Conservation (phyloP, 2,888 invertebrate genomes). For the Cosmia pyralina region DNA sequence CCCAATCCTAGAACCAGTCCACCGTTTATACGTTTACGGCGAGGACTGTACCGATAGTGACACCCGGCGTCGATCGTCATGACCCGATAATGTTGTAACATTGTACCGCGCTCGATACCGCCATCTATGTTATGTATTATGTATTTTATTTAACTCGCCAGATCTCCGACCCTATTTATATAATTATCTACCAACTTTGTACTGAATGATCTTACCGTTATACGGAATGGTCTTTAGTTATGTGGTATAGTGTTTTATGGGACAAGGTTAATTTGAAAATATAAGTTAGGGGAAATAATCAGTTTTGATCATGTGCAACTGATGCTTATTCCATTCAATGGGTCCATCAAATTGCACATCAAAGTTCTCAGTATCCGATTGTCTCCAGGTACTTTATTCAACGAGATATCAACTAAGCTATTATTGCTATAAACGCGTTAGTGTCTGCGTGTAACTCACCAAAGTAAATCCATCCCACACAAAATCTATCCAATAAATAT, state of each 20-base stretch:
- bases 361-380: slow-evolving; percentile 28
- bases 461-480: slow-evolving; percentile 88
- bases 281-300: slow-evolving; percentile 10
- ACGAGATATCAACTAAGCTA: slow-evolving; percentile 62
- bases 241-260: slow-evolving; percentile 28
- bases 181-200: slow-evolving; percentile 60
- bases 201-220: slow-evolving; percentile 57
- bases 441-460: slow-evolving; percentile 75
- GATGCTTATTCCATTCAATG: slow-evolving; percentile 24
- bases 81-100: slow-evolving; percentile 77
- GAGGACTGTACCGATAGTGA: slow-evolving; percentile 73
- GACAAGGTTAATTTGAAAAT: slow-evolving; percentile 37
- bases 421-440: slow-evolving; percentile 74
- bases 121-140: slow-evolving; percentile 69
- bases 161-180: slow-evolving; percentile 59
- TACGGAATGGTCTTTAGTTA: slow-evolving; percentile 32
- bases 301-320: slow-evolving; percentile 7
- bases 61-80: slow-evolving; percentile 78
- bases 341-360: slow-evolving; percentile 19
- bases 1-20: slow-evolving; percentile 66
- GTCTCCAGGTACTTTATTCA: slow-evolving; percentile 49
- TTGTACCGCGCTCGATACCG: slow-evolving; percentile 70
- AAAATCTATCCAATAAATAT: slow-evolving; percentile 89
- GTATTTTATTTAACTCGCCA: slow-evolving; percentile 65
- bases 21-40: slow-evolving; percentile 69